A percentile compares a stretch with the other conserved stretches of the same genome.
Evolutionary conservation across 2,797 vertebrate species (phyloP).

Genomic region (Enteromius trimaculatus): DNA sequence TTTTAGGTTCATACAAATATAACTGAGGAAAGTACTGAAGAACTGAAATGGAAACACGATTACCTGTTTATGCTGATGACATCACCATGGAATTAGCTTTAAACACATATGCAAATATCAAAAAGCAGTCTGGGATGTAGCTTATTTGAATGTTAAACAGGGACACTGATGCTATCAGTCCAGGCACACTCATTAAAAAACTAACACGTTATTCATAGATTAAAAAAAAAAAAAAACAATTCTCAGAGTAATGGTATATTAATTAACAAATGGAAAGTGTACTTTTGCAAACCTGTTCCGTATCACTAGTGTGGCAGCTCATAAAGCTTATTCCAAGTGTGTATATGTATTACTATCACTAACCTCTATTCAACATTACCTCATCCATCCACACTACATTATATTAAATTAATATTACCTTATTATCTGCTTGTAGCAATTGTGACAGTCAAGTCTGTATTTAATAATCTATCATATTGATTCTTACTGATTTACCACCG

Average conservation of each 20-base stretch:
- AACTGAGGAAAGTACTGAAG: background rate
- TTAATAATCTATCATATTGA: background rate
- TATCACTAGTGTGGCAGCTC: background rate
- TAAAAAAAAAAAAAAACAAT: background rate
- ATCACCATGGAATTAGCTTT: background rate
- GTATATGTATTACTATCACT: background rate
- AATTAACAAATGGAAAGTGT: background rate
- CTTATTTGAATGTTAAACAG: background rate
- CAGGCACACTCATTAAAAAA: background rate
- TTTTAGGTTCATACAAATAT: background rate
- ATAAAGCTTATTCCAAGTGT: background rate
- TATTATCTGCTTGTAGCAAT: background rate
- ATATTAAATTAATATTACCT: background rate
- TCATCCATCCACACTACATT: background rate
- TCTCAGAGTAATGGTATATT: background rate
- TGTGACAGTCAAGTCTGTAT: constrained; percentile 1
- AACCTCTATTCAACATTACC: background rate
- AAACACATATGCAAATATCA: background rate
- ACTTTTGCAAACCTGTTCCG: background rate
- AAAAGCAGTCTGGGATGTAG: background rate
- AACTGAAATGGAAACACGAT: background rate
- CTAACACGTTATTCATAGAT: background rate
- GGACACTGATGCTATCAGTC: background rate
- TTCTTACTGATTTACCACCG: background rate
- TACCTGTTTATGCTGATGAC: background rate